Base-by-base conservation (phyloP, 2,888 invertebrate genomes). In the Syritta pipiens region DNA sequence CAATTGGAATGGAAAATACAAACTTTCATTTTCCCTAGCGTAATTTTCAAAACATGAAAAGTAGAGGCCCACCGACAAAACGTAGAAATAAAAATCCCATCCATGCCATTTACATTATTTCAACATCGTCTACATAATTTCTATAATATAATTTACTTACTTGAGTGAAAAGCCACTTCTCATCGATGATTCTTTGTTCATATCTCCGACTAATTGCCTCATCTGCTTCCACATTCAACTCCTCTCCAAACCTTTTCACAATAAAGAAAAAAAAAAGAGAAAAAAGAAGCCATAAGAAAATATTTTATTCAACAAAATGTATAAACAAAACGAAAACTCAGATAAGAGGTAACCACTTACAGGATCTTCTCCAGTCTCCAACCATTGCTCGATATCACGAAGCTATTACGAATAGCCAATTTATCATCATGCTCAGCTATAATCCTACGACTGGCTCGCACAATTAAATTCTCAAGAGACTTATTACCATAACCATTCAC, bases 121-220 rank as follows among this genome's bases (percentile, higher is more conserved):
- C n/a, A n/a, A n/a, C n/a, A n/a, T n/a, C n/a, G n/a, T n/a, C n/a
- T n/a, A n/a, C n/a, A n/a, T n/a, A n/a, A n/a, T n/a, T n/a, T n/a
- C n/a, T n/a, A n/a, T n/a, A n/a, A n/a, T n/a, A 22, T 32, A 51
- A 51, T 53, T 32, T 59, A 60, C 84, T 85, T 82, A 88, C 88
- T 86, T 88, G 88, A 57, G 85, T 85, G 81, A 88, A 86, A 69
- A 88, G 84, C 88, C 88, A 88, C 84, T 86, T 86, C 83, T 88
- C 88, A 83, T 88, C 87, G 84, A 88, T 87, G 83, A 86, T 85
- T 83, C 83, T 84, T 81, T 84, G 84, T 82, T 85, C 82, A 51
- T 81, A 76, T 63, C 76, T 67, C 51, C 72, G 62, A 51, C 67
- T 57, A 62, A 71, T 59, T 55, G 82, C 81, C 59, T 75, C 60